Conservation (phyloP, 2,888 invertebrate genomes). For the Itoplectis maculator region DNA sequence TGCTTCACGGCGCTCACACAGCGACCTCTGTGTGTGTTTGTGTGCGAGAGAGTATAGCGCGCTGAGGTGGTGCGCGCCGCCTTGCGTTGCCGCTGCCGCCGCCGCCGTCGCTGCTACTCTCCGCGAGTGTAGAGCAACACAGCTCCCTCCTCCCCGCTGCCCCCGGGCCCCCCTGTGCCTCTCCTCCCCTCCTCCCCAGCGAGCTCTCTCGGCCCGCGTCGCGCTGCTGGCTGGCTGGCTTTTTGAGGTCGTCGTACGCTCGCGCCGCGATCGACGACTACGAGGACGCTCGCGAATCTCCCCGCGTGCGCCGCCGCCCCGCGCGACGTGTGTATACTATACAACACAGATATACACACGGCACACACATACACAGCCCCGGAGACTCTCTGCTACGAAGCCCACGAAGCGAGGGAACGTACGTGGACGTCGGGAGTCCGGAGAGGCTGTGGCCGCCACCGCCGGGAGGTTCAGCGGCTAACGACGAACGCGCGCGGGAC, state of each 20-base stretch:
- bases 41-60: constrained; percentile 2
- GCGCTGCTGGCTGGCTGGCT: constrained; percentile 3
- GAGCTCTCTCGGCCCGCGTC: constrained; percentile 24
- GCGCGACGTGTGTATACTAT: no score
- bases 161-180: no score
- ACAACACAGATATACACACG: constrained; percentile 24
- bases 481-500: neutral
- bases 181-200: no score
- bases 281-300: constrained; percentile 65
- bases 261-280: constrained; percentile 60
- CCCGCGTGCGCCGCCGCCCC: no score
- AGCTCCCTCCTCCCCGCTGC: no score
- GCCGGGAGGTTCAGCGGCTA: no score
- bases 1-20: no score
- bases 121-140: constrained; percentile 41
- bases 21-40: no score
- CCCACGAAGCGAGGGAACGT: constrained; percentile 4
- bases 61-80: constrained; percentile 16
- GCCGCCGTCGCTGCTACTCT: no score
- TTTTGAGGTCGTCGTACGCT: constrained; percentile 65
- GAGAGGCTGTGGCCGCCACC: no score
- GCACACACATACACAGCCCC: no score
- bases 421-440: neutral
- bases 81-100: no score
- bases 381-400: neutral